Evolutionary conservation across 2,888 invertebrate species (phyloP), one percentile per base, ranked within the genome.

Genomic region (Lamellibrachia satsuma): DNA sequence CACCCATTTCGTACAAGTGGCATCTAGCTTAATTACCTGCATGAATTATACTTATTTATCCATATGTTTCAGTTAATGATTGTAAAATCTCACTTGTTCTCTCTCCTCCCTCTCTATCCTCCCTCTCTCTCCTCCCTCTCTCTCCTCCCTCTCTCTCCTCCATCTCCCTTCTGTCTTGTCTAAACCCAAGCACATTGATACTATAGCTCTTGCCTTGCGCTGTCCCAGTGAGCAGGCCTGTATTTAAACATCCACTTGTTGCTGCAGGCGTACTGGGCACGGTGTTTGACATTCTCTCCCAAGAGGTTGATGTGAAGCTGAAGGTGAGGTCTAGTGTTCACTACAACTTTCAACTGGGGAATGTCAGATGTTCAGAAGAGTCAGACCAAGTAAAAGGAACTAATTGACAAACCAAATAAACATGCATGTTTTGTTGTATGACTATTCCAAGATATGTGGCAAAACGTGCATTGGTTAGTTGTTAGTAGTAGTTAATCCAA

Each of bases 241-340:
- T 75, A 15, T 75, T 11, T 11, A 75, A 15, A 75, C n/a, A 15
- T 75, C 22, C 75, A 22, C 60, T 60, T 60, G 3, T 55, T 9
- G 22, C 75, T 95, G 9, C 94, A 96, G 96, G 95, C 90, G 94
- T 96, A 15, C 93, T 96, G 90, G 95, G 95, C 90, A 96, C 95
- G 90, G 94, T 95, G 90, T 96, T 96, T 93, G 96, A 95, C 39
- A 95, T 96, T 90, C 93, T 96, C 90, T 94, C 95, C 15, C 95
- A 96, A 92, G 95, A 96, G 75, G 95, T 95, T 92, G 96, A 96
- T 93, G 95, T 96, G 91, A 94, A 95, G 93, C 94, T 96, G n/a
- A 94, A 96, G 95, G 96, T 96, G 94, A 93, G 95, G 22, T 75
- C 6, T 22, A 75, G 15, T 22, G 75, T 22, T 6, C 75, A 75